Percentiles rank a stretch among this genome's conserved stretches.
Conservation (phyloP, 2,113 vertebrate species). For the Crotalus viridis region DNA sequence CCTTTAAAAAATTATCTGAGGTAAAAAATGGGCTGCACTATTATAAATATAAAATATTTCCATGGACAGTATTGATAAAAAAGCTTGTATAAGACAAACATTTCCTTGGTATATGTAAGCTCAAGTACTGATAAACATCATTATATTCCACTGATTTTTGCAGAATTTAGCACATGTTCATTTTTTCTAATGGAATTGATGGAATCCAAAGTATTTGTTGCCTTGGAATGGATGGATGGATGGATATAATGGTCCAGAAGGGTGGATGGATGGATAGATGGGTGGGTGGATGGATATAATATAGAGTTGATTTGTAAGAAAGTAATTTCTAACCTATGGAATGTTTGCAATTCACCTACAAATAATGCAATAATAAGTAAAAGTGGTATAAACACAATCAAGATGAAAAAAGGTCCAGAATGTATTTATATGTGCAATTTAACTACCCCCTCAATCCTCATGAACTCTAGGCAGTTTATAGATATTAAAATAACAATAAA, state of each 20-base stretch:
- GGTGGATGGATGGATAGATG: neutral
- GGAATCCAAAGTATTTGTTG: neutral
- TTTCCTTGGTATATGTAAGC: neutral
- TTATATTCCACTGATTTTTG: neutral
- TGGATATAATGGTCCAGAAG: too few relatives aligned
- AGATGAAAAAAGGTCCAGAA: neutral
- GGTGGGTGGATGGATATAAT: neutral
- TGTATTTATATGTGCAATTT: neutral
- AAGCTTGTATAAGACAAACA: neutral
- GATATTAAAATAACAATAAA: neutral
- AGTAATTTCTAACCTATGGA: neutral
- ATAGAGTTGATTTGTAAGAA: neutral
- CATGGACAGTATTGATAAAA: neutral
- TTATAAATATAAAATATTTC: neutral
- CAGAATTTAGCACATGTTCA: neutral
- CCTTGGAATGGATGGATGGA: neutral
- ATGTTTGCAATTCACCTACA: neutral
- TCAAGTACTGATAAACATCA: neutral
- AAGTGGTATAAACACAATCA: neutral
- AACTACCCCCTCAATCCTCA: neutral
- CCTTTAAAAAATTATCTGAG: neutral
- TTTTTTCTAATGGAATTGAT: neutral
- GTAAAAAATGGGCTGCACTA: neutral
- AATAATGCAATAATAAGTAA: neutral
- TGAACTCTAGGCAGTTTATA: neutral